phyloP scores from a whole-genome alignment of 2,888 invertebrate species.

The Tenthredo mesomela region DNA sequence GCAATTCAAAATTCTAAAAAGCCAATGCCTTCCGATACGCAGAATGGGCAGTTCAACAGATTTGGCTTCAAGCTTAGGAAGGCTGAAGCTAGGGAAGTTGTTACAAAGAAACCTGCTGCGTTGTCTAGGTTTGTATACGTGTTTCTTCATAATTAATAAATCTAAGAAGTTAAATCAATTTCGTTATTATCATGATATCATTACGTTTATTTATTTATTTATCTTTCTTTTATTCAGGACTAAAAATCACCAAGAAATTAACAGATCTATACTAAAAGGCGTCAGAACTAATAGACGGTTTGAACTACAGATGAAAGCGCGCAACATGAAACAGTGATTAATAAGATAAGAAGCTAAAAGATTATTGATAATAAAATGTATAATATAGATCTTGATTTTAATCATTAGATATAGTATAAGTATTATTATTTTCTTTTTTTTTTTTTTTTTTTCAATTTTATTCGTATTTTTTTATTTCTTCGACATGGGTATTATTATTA shows the following conservation, averaged over 20 bases:
- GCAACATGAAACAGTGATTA: constrained; percentile 75
- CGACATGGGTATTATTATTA: no score
- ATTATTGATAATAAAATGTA: not conserved
- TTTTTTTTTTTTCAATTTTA: not conserved
- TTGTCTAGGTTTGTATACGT: not conserved
- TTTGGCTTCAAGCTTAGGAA: constrained; percentile 80
- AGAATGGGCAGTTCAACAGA: constrained; percentile 73
- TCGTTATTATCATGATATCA: constrained; percentile 51
- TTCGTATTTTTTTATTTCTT: not conserved
- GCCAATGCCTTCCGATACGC: constrained; percentile 50
- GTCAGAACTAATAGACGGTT: constrained; percentile 87
- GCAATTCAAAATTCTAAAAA: constrained; percentile 3
- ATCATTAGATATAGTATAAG: not conserved
- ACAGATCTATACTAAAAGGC: constrained; percentile 81
- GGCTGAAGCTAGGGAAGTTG: constrained; percentile 68
- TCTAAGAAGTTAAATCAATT: constrained; percentile 4
- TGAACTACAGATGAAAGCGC: constrained; percentile 85
- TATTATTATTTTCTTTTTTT: no score
- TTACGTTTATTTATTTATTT: not conserved
- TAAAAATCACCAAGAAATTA: constrained; percentile 72
- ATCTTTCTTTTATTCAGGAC: not conserved
- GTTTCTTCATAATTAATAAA: not conserved
- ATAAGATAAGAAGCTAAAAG: not conserved
- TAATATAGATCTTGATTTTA: not conserved
- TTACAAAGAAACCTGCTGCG: constrained; percentile 58